Evolutionary conservation across 2,888 invertebrate genomes (phyloP).

Genomic region (Drosophila acutilabella): DNA sequence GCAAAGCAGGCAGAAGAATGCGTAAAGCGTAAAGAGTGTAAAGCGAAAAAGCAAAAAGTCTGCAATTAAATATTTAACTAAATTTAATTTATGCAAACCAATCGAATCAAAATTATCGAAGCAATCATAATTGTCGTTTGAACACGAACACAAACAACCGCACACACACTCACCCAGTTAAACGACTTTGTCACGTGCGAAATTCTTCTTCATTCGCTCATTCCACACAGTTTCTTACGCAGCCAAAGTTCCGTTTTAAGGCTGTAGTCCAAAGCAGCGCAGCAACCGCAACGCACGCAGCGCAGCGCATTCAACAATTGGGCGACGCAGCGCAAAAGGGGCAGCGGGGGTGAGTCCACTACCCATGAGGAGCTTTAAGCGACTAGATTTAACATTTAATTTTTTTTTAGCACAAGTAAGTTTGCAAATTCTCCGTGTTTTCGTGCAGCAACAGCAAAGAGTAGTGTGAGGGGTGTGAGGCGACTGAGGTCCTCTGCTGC

Average conservation of each 20-base stretch:
- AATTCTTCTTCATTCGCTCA: not conserved
- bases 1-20: constrained; percentile 18
- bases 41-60: not conserved
- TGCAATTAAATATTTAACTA: not conserved
- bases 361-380: constrained; percentile 59
- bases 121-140: constrained; percentile 10
- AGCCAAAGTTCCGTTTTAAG: constrained; percentile 7
- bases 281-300: constrained; percentile 50
- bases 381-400: constrained; percentile 69
- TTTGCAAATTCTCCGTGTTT: constrained; percentile 24
- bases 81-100: constrained; percentile 7
- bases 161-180: not conserved
- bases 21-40: not conserved
- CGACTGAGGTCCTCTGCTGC: not conserved
- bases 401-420: constrained; percentile 17
- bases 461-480: not conserved
- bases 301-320: constrained; percentile 77
- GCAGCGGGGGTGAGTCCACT: constrained; percentile 4
- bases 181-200: constrained; percentile 51
- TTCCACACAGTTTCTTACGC: constrained; percentile 28
- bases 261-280: constrained; percentile 40
- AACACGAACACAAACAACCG: not conserved
- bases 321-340: constrained; percentile 26
- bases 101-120: not conserved
- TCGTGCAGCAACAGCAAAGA: constrained; percentile 29